phyloP scores from a whole-genome alignment of 2,797 vertebrate species.

The Sarcophilus harrisii region DNA sequence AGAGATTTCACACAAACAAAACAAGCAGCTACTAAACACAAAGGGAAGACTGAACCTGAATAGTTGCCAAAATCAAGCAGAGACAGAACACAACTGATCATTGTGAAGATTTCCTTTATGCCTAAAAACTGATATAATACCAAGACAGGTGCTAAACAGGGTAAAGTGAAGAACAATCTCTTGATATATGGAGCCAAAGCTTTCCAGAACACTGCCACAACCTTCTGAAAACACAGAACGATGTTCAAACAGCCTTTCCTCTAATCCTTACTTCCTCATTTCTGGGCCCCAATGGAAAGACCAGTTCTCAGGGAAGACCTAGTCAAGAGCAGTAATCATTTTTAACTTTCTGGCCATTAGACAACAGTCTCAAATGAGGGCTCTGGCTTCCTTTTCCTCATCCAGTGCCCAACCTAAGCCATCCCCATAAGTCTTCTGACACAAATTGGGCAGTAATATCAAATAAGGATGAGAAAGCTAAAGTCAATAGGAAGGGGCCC shows the following conservation, averaged over 20 bases:
- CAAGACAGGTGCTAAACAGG: neutral
- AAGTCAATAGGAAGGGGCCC: neutral
- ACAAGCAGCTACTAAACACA: neutral
- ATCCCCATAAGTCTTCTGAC: constrained; percentile 35
- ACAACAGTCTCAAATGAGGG: constrained; percentile 29
- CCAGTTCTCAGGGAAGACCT: neutral
- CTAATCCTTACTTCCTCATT: neutral
- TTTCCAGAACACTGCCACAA: neutral
- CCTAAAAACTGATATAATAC: neutral
- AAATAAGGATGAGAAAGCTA: neutral
- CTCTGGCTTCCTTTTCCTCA: constrained; percentile 7
- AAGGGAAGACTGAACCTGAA: neutral
- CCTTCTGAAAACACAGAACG: neutral
- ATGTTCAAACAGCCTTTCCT: constrained; percentile 17
- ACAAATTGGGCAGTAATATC: neutral
- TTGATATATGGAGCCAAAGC: neutral
- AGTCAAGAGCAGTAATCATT: constrained; percentile 44
- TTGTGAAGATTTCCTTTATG: neutral
- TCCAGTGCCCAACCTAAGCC: neutral
- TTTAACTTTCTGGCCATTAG: constrained; percentile 45
- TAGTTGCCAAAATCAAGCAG: neutral
- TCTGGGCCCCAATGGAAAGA: constrained; percentile 22
- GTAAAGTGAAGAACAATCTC: neutral
- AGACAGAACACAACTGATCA: neutral
- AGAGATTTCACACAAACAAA: neutral